phyloP scores from a whole-genome alignment of 2,113 vertebrate species.

The Prietella phreatophila region DNA sequence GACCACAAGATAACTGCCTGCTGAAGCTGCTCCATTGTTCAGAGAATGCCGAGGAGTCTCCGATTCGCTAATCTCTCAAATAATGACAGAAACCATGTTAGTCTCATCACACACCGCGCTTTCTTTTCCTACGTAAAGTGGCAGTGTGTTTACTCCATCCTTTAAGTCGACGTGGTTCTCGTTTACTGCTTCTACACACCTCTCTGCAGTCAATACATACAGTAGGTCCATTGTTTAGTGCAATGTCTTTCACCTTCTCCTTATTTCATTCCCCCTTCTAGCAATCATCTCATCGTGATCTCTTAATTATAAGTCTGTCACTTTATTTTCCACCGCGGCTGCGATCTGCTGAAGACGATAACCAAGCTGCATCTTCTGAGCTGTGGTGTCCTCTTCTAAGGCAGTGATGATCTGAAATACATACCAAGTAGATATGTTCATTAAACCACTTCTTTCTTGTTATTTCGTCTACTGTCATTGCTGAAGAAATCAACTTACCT shows the following conservation, averaged over 20 bases:
- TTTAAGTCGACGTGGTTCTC: not conserved
- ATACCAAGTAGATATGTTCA: not conserved
- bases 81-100: not conserved
- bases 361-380: slow-evolving; percentile 98
- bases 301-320: slow-evolving; percentile 89
- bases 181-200: slow-evolving; percentile 11
- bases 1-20: not conserved
- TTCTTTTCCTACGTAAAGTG: slow-evolving; percentile 1
- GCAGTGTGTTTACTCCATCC: slow-evolving; percentile 13
- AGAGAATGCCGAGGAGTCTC: not conserved
- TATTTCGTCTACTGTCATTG: not conserved
- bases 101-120: not conserved
- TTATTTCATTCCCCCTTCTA: not conserved
- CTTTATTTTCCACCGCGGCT: slow-evolving; percentile 96
- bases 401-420: slow-evolving; percentile 88
- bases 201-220: slow-evolving; percentile 16
- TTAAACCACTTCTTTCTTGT: not conserved
- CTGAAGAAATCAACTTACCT: slow-evolving; percentile 72
- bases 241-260: not conserved
- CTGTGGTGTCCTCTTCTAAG: slow-evolving; percentile 87
- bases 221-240: slow-evolving; percentile 16
- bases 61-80: slow-evolving; percentile 8
- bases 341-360: slow-evolving; percentile 96
- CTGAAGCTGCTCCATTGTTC: not conserved
- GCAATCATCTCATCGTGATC: not conserved